Evolutionary conservation across 2,888 invertebrate genomes (phyloP).

Genomic region (Aphrophora alni): DNA sequence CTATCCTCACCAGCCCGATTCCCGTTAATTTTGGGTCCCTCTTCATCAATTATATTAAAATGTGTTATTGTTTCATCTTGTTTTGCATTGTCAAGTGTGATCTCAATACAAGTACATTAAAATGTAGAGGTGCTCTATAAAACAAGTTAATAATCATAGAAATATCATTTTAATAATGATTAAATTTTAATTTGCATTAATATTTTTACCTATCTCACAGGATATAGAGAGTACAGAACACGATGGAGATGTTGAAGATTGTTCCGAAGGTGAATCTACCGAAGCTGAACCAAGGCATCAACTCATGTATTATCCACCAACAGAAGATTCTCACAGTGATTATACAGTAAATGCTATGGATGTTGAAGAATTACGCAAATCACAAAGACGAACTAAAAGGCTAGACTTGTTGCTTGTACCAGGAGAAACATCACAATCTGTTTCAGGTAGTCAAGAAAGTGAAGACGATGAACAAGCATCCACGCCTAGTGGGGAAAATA

Average conservation of each 20-base stretch:
- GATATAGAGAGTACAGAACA: constrained; percentile 76
- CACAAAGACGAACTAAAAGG: constrained; percentile 71
- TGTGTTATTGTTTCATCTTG: too few species aligned
- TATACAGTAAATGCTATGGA: constrained; percentile 91
- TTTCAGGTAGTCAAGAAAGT: constrained; percentile 70
- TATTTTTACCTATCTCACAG: constrained; percentile 48
- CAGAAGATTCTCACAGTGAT: constrained; percentile 70
- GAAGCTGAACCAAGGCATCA: constrained; percentile 69
- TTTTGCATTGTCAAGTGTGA: too few species aligned
- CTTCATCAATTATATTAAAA: too few species aligned
- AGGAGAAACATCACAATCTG: constrained; percentile 52
- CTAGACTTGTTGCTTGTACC: constrained; percentile 56
- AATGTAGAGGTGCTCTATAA: too few species aligned
- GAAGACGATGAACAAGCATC: constrained; percentile 74
- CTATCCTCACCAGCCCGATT: too few species aligned
- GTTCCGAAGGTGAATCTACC: constrained; percentile 76
- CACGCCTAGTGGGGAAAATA: constrained; percentile 76
- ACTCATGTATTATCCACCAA: constrained; percentile 76
- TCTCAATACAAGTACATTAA: too few species aligned
- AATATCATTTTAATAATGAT: too few species aligned
- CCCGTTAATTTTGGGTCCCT: too few species aligned
- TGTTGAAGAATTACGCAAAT: constrained; percentile 80
- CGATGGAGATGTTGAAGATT: constrained; percentile 86
- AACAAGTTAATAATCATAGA: too few species aligned
- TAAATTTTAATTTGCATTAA: too few species aligned